phyloP scores from a whole-genome alignment of 2,113 vertebrate species.

The Acanthisitta chloris region DNA sequence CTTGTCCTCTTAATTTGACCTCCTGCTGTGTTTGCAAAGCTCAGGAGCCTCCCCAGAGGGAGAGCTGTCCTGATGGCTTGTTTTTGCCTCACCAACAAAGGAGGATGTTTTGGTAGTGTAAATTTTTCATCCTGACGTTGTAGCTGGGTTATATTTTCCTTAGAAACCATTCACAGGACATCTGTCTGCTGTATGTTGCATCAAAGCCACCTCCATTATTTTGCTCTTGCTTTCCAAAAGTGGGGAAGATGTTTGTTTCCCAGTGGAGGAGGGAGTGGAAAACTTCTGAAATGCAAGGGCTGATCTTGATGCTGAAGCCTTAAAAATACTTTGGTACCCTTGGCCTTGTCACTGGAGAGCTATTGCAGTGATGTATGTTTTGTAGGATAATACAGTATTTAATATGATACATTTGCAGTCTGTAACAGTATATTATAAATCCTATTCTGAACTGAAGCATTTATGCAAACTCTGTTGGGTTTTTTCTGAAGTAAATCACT shows the following conservation, averaged over 20 bases:
- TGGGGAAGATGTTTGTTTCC: conserved; percentile 2
- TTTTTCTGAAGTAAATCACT: not conserved
- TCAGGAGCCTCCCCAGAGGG: not conserved
- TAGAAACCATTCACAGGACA: conserved; percentile 44
- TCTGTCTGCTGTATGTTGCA: conserved; percentile 41
- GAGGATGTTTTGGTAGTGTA: not conserved
- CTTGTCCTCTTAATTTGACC: not conserved
- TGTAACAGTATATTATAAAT: too few species aligned
- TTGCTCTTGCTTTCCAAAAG: conserved; percentile 18
- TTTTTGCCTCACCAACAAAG: not conserved
- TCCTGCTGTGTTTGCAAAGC: not conserved
- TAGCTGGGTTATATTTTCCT: conserved; percentile 15
- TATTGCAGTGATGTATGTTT: not conserved
- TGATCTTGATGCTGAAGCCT: not conserved
- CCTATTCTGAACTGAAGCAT: not conserved
- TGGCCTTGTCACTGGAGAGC: not conserved
- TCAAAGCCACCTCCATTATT: conserved; percentile 53
- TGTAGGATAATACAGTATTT: not conserved
- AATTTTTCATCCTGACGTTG: not conserved
- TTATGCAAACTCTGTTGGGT: not conserved
- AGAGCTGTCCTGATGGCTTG: not conserved
- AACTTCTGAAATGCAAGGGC: not conserved
- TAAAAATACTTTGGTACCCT: not conserved
- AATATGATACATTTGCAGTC: too few species aligned
- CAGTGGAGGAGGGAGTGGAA: not conserved